Conservation (phyloP, 2,113 vertebrate species). For the Lutjanus erythropterus region DNA sequence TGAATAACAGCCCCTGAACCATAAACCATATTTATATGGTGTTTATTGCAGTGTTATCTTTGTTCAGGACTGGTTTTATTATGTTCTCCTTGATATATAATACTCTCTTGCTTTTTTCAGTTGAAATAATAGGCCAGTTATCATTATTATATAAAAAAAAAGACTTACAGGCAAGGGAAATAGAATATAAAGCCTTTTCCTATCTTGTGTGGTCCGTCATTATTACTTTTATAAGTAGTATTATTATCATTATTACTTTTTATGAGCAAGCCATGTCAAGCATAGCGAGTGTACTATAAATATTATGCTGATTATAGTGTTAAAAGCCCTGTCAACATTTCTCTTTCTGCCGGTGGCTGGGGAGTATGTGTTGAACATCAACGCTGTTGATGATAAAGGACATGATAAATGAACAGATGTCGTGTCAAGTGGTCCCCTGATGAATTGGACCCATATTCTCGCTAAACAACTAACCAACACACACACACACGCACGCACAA, state of each 20-base stretch:
- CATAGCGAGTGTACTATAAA: conserved; percentile 19
- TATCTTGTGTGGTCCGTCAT: background rate
- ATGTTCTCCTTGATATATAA: background rate
- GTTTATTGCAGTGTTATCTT: background rate
- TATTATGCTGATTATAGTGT: conserved; percentile 16
- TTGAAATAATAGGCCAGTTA: no score
- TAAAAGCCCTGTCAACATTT: conserved; percentile 39
- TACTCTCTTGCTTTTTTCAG: background rate
- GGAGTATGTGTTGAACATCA: conserved; percentile 27
- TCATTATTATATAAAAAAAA: no score
- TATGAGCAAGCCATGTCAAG: conserved; percentile 22
- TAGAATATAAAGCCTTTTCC: background rate
- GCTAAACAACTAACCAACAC: conserved; percentile 22
- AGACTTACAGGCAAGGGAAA: background rate
- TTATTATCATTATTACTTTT: conserved; percentile 14
- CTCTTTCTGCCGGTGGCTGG: conserved; percentile 9
- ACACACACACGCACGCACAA: conserved; percentile 17
- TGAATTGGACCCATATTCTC: conserved; percentile 32
- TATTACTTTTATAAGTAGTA: background rate
- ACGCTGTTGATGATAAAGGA: conserved; percentile 61
- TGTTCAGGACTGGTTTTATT: background rate
- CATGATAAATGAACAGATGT: conserved; percentile 61
- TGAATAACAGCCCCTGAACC: background rate
- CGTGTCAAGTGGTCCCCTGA: conserved; percentile 48
- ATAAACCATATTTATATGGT: background rate